phyloP scores from a whole-genome alignment of 1,140 invertebrate genomes.

The Myzus persicae region DNA sequence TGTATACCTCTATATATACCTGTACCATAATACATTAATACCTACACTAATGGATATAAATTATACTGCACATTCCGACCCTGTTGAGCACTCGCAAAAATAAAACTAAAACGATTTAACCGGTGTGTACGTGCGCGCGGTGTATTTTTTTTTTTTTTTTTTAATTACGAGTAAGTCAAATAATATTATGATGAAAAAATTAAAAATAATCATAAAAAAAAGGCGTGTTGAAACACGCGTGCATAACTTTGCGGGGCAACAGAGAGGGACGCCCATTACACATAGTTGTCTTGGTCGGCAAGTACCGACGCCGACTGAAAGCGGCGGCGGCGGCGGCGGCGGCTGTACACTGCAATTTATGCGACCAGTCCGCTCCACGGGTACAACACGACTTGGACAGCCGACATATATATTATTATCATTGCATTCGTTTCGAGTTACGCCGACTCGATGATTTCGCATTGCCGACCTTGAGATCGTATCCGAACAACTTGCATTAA shows the following conservation, averaged over 20 bases:
- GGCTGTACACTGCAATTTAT: background rate
- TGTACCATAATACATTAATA: background rate
- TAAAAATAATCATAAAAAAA: slow-evolving; percentile 10
- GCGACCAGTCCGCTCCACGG: background rate
- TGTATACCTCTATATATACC: background rate
- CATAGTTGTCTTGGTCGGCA: background rate
- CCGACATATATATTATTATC: background rate
- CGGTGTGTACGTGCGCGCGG: background rate
- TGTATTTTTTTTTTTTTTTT: background rate
- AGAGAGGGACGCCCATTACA: slow-evolving; percentile 31
- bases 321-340: background rate
- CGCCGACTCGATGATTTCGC: background rate
- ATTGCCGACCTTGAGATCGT: background rate
- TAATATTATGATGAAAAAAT: background rate
- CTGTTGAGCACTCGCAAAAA: slow-evolving; percentile 15
- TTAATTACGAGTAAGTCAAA: slow-evolving; percentile 46
- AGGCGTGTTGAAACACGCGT: slow-evolving; percentile 25
- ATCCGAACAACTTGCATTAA: background rate
- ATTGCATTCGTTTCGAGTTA: background rate
- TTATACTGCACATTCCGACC: background rate
- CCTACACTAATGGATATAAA: slow-evolving; percentile 33
- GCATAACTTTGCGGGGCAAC: slow-evolving; percentile 26
- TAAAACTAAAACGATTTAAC: background rate
- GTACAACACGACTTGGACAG: background rate
- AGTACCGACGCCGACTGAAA: background rate